Evolutionary conservation across 2,888 invertebrate genomes (phyloP), one percentile per base, ranked within the genome.

Genomic region (Apotomis turbidana): DNA sequence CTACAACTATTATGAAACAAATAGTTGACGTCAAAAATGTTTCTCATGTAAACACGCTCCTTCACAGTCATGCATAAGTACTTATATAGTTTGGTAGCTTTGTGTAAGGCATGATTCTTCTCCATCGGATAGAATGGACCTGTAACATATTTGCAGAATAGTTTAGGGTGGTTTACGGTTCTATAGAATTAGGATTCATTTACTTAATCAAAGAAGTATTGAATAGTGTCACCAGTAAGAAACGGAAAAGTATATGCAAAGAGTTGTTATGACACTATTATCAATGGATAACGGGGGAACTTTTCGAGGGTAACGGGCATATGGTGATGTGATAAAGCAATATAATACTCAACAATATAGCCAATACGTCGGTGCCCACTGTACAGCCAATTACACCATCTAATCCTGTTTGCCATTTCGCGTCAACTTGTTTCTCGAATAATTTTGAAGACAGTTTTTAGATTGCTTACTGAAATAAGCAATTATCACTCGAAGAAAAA

Each of bases 81-180:
- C 68, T 68, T 68, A 82, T 81, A 61, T 76, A 76, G 71, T 70
- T 27, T 49, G 36, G 70, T 78, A 64, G 73, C 71, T 63, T 71
- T 71, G 63, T 75, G 78, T 77, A 75, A 78, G 78, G 78, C 74
- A 79, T 73, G 78, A 75, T 78, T 85, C 84, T 83, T 82, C 85
- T 76, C 82, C 85, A 81, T 83, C 81, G 82, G 81, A 85, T 84
- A 85, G 83, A 84, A 79, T 83, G 78, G 80, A 89, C 87, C 90
- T 91, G 91, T 79, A 90, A 91, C 89, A 90, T 83, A 89, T 83
- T 88, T 77, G 71, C 70, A 70, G 74, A 78, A 78, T 76, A 13
- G 67, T 71, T 71, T 57, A 71, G 49, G n/a, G 36, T 54, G 38
- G 27, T 6, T 49, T 67, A 41, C 5, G 27, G 4, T 69, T 36